Base-by-base conservation (phyloP, 2,113 vertebrate species). In the Azemiops feae region DNA sequence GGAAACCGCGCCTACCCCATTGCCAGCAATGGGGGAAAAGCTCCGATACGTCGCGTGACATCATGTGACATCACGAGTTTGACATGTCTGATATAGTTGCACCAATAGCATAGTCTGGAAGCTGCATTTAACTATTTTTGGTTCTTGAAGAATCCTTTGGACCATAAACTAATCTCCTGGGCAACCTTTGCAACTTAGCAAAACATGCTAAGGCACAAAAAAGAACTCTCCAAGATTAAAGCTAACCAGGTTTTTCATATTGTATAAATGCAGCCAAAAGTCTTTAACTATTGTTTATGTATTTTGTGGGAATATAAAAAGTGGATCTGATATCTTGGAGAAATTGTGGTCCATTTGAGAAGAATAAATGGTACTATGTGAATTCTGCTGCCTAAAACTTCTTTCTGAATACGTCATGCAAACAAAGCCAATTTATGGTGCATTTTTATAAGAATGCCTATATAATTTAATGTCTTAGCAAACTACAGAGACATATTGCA, bases 401-500 rank as follows among this genome's bases (percentile, higher is more conserved):
- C 34, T 39, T 39, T 43, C 74, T 81, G 34, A 81, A 43, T 81
- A 43, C 34, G 74, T 22, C 74, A 39, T 81, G 34, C 74, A 81
- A 20, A 22, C 34, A 81, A 81, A 81, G 34, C 34, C 34, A 39
- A 43, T 43, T 81, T 81, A 81, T 81, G 6, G 69, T 81, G 34
- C 34, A 39, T 81, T 81, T 81, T 81, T 81, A 81, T 39, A 81
- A 81, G 52, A 54, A 34, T 89, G 25, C 34, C 25, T 30, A 9
- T 27, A 89, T 23, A 20, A 74, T 91, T 74, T 57, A 43, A 52
- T 90, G 50, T 85, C 50, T 91, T 91, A 81, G 11, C 47, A 55
- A 23, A 39, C 95, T 96, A 95, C 94, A 69, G 95, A 96, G 96
- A 85, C 92, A 94, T 95, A 95, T 93, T 95, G 93, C 96, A 81